Percentiles rank a stretch among this genome's conserved stretches.
Evolutionary conservation across 1,140 invertebrate species (phyloP).

Genomic region (Drosophila sp.): DNA sequence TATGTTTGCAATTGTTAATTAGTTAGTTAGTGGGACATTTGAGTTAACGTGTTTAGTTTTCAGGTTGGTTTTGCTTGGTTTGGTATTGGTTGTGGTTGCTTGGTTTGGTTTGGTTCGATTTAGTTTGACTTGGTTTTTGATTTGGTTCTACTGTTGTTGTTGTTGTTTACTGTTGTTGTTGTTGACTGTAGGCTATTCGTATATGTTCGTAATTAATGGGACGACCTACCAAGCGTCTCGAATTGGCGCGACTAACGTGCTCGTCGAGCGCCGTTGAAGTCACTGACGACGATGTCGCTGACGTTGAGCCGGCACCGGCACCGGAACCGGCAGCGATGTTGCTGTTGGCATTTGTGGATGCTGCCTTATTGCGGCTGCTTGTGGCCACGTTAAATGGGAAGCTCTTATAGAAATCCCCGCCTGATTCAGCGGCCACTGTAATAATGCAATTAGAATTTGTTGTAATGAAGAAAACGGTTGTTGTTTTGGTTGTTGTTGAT

Average conservation of each 20-base stretch:
- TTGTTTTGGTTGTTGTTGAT: slow-evolving; percentile 44
- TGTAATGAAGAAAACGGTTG: slow-evolving; percentile 56
- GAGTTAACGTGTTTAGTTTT: slow-evolving; percentile 32
- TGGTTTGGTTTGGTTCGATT: slow-evolving; percentile 24
- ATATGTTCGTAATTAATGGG: slow-evolving; percentile 73
- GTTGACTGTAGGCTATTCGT: slow-evolving; percentile 18
- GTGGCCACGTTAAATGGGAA: slow-evolving; percentile 85
- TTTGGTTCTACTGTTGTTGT: slow-evolving; percentile 40
- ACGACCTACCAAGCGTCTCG: slow-evolving; percentile 84
- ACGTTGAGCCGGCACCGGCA: slow-evolving; percentile 51
- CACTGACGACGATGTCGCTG: slow-evolving; percentile 87
- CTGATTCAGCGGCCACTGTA: slow-evolving; percentile 91
- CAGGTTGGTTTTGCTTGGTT: slow-evolving; percentile 20
- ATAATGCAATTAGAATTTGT: slow-evolving; percentile 80
- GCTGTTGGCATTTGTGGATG: slow-evolving; percentile 40
- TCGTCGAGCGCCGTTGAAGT: slow-evolving; percentile 88
- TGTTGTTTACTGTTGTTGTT: slow-evolving; percentile 29
- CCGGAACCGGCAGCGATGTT: slow-evolving; percentile 44
- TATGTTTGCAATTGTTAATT: slow-evolving; percentile 6
- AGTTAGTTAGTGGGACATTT: slow-evolving; percentile 28
- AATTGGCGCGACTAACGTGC: slow-evolving; percentile 84
- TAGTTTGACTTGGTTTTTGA: slow-evolving; percentile 40
- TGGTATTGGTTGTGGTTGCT: slow-evolving; percentile 36
- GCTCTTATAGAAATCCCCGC: slow-evolving; percentile 93
- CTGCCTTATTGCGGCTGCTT: slow-evolving; percentile 68